A percentile compares a stretch with the other conserved stretches of the same genome.
phyloP scores from a whole-genome alignment of 2,888 invertebrate genomes.

The Diaphora mendica region DNA sequence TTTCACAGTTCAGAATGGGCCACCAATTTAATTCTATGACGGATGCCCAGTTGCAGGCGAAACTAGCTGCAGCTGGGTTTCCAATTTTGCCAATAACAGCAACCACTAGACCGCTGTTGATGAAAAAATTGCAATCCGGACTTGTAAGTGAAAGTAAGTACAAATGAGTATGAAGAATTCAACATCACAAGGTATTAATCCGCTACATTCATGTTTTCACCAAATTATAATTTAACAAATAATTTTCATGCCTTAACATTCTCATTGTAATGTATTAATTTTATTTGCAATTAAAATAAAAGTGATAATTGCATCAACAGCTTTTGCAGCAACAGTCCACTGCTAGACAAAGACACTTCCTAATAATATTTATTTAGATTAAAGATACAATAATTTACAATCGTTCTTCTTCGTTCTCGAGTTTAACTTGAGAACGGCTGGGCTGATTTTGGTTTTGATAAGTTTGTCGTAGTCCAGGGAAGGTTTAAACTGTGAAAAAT shows the following conservation, averaged over 20 bases:
- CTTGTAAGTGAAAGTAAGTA: slow-evolving; percentile 5
- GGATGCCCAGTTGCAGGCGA: not conserved
- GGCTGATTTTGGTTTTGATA: no score
- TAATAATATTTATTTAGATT: no score
- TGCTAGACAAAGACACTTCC: no score
- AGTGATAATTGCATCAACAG: no score
- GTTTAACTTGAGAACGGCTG: no score
- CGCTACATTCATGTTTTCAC: not conserved
- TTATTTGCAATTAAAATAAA: not conserved
- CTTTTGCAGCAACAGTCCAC: no score
- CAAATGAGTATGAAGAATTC: no score
- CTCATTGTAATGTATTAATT: not conserved
- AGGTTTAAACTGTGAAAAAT: no score
- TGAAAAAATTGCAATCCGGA: slow-evolving; percentile 5
- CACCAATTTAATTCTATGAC: not conserved
- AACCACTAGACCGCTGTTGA: not conserved
- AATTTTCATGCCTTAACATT: not conserved
- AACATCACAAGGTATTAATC: not conserved
- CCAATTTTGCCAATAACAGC: slow-evolving; percentile 6
- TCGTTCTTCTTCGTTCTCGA: no score
- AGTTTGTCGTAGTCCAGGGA: no score
- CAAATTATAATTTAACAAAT: not conserved
- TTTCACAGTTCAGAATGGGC: not conserved
- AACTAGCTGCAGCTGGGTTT: not conserved
- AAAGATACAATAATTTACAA: no score